phyloP scores from a whole-genome alignment of 2,797 vertebrate genomes.

The Podarcis siculus region DNA sequence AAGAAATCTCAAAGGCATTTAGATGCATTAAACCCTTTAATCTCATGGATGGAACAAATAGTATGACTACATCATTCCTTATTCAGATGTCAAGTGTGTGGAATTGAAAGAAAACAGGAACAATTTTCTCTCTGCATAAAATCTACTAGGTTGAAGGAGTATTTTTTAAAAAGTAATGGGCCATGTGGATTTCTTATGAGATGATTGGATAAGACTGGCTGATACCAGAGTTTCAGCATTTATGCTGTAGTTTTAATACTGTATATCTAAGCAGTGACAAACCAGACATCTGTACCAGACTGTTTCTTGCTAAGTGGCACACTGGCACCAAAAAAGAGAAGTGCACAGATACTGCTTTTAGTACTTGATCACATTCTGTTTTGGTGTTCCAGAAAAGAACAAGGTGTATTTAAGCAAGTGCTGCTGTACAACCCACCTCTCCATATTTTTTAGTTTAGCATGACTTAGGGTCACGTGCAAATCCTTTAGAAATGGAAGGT shows the following conservation, averaged over 20 bases:
- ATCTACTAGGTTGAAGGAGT: conserved; percentile 74
- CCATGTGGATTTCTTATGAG: conserved; percentile 75
- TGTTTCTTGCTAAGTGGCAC: conserved; percentile 64
- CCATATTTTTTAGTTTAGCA: not conserved
- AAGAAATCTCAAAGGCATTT: conserved; percentile 72
- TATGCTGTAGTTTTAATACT: conserved; percentile 73
- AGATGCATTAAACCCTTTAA: conserved; percentile 75
- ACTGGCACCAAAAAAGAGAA: conserved; percentile 41
- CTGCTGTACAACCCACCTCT: not conserved
- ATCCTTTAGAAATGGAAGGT: not conserved
- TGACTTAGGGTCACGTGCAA: not conserved
- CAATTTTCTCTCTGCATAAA: conserved; percentile 71
- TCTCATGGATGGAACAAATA: conserved; percentile 76
- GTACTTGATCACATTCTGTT: conserved; percentile 60
- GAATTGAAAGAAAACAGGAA: conserved; percentile 71
- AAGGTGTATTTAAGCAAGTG: not conserved
- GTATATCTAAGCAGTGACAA: conserved; percentile 75
- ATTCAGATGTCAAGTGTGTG: conserved; percentile 73
- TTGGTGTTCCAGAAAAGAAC: conserved; percentile 61
- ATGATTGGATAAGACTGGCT: conserved; percentile 73
- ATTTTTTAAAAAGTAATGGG: conserved; percentile 70
- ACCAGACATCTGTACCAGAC: conserved; percentile 62
- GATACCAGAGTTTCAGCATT: conserved; percentile 72
- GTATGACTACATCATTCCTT: conserved; percentile 71
- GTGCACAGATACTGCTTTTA: conserved; percentile 67